Evolutionary conservation across 2,113 vertebrate species (phyloP).

Genomic region (Crotophaga sulcirostris): DNA sequence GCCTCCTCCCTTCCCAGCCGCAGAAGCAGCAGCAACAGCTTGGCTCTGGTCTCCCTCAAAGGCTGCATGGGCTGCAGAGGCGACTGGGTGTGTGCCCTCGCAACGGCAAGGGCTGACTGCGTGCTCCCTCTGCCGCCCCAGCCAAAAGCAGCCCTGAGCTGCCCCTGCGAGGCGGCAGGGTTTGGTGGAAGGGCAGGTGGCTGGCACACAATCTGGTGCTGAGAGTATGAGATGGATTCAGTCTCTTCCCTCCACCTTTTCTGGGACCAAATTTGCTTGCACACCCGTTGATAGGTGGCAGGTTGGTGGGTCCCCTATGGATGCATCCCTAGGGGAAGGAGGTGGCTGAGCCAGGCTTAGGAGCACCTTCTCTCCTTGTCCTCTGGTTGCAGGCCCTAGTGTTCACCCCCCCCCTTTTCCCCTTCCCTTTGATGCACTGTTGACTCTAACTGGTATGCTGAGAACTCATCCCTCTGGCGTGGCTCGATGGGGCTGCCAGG

Average conservation of each 20-base stretch:
- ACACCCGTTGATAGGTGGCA: fast-evolving
- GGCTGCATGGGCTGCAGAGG: not conserved
- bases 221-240: not conserved
- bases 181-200: not conserved
- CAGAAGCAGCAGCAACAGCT: not conserved
- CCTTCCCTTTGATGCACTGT: not conserved
- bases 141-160: fast-evolving
- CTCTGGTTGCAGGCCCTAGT: not conserved
- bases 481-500: fast-evolving
- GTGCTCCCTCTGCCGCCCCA: not conserved
- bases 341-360: not conserved
- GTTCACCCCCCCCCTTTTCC: not conserved
- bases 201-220: not conserved
- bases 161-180: not conserved
- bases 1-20: not conserved
- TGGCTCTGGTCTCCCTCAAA: not conserved
- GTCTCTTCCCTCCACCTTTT: not conserved
- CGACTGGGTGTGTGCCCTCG: not conserved
- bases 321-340: not conserved
- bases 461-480: not conserved
- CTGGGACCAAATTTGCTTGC: not conserved
- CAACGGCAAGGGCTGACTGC: fast-evolving
- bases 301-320: not conserved
- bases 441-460: not conserved
- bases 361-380: not conserved